Evolutionary conservation across 2,797 vertebrate genomes (phyloP).

Genomic region (Squalus acanthias): DNA sequence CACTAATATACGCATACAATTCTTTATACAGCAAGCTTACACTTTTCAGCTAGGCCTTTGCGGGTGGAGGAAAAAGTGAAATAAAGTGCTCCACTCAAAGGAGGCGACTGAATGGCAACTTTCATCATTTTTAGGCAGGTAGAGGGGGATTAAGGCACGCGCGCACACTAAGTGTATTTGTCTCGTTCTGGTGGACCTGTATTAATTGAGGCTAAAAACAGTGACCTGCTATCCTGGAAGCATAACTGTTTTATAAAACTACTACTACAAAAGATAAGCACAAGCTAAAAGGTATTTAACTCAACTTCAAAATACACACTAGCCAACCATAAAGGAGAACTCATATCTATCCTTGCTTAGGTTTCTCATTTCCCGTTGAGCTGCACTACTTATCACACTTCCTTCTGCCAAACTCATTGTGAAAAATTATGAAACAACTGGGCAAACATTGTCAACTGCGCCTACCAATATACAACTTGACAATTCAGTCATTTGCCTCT

Average conservation of each 20-base stretch:
- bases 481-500: neutral
- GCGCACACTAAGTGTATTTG: no score
- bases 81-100: no score
- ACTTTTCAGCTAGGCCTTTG: neutral
- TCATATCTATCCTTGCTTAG: neutral
- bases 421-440: neutral
- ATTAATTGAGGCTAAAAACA: no score
- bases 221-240: no score
- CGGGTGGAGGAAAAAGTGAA: neutral
- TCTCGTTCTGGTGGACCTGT: no score
- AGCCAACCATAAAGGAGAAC: neutral
- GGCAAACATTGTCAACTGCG: neutral
- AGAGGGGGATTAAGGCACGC: no score
- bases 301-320: neutral
- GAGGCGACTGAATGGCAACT: no score
- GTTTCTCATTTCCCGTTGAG: neutral
- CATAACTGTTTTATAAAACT: no score
- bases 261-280: no score
- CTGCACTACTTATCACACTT: neutral
- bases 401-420: neutral
- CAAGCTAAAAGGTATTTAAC: no score
- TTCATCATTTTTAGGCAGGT: no score
- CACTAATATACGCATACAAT: neutral
- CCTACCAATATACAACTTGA: neutral
- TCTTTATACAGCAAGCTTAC: neutral